Percentiles rank a stretch among this genome's conserved stretches.
Evolutionary conservation across 2,888 invertebrate species (phyloP).

Genomic region (Lasioglossum leucozonium): DNA sequence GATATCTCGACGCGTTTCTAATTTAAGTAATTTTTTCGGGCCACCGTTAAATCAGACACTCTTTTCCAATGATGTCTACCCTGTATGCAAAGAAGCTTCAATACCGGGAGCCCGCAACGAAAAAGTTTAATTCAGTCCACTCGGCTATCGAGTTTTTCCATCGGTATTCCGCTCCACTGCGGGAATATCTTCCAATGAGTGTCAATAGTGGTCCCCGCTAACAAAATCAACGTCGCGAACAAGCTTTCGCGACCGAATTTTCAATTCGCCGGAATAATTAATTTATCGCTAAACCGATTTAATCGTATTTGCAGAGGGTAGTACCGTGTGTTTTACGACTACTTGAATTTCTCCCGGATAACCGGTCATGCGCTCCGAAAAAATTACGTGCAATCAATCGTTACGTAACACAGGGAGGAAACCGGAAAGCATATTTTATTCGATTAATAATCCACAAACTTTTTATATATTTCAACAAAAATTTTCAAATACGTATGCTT

Average conservation of each 20-base stretch:
- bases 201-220: conserved; percentile 42
- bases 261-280: conserved; percentile 39
- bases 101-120: background rate
- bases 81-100: conserved; percentile 8
- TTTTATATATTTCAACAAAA: too few species aligned
- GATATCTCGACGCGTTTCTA: background rate
- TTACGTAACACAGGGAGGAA: background rate
- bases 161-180: background rate
- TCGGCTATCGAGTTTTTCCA: conserved; percentile 38
- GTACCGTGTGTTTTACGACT: background rate
- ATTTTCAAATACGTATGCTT: background rate
- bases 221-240: conserved; percentile 42
- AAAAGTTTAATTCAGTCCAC: conserved; percentile 36
- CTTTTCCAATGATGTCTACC: background rate
- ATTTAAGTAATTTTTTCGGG: background rate
- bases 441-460: background rate
- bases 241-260: conserved; percentile 36
- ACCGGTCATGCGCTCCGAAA: background rate
- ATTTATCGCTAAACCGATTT: conserved; percentile 39
- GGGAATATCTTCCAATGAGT: conserved; percentile 37
- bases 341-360: background rate
- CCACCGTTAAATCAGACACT: background rate
- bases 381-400: background rate
- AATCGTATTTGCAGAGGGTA: conserved; percentile 16
- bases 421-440: background rate